Percentiles rank a stretch among this genome's conserved stretches.
Conservation (phyloP, 1,140 invertebrate species). For the Thalassaphorura encarpata region DNA sequence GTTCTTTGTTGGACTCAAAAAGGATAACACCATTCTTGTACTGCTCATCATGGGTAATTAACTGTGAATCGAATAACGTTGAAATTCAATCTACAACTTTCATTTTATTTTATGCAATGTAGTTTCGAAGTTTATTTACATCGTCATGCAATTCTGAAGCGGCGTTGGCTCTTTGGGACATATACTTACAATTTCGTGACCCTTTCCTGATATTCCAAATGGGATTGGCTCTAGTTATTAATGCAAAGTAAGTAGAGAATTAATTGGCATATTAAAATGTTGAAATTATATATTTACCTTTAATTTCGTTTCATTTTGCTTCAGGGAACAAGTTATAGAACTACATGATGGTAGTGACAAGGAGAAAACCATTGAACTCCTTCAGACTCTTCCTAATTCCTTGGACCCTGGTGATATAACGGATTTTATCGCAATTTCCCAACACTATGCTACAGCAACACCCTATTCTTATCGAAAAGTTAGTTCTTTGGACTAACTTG, state of each 20-base stretch:
- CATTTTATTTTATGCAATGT: conserved; percentile 26
- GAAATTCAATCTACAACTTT: neutral
- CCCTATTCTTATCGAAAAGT: conserved; percentile 80
- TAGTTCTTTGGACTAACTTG: conserved; percentile 5
- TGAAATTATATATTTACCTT: neutral
- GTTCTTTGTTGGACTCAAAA: conserved; percentile 92
- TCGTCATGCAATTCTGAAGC: conserved; percentile 74
- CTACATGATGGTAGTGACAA: conserved; percentile 56
- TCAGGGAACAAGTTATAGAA: conserved; percentile 68
- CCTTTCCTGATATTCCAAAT: conserved; percentile 95
- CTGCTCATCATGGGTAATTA: conserved; percentile 66
- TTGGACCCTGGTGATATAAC: conserved; percentile 88
- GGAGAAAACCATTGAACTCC: conserved; percentile 58
- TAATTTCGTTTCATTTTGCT: conserved; percentile 15
- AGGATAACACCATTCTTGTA: conserved; percentile 89
- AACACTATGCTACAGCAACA: conserved; percentile 86
- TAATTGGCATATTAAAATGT: conserved; percentile 4
- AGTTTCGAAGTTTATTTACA: conserved; percentile 81
- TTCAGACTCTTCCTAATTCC: conserved; percentile 67
- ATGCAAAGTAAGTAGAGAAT: conserved; percentile 61
- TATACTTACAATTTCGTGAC: conserved; percentile 93
- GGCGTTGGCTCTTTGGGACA: conserved; percentile 89
- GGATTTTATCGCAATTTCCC: conserved; percentile 90
- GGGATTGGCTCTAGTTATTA: conserved; percentile 87
- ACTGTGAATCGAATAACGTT: neutral